Conservation (phyloP, 64 coral and sea anemone genomes). For the Catalaphyllia jardinei region DNA sequence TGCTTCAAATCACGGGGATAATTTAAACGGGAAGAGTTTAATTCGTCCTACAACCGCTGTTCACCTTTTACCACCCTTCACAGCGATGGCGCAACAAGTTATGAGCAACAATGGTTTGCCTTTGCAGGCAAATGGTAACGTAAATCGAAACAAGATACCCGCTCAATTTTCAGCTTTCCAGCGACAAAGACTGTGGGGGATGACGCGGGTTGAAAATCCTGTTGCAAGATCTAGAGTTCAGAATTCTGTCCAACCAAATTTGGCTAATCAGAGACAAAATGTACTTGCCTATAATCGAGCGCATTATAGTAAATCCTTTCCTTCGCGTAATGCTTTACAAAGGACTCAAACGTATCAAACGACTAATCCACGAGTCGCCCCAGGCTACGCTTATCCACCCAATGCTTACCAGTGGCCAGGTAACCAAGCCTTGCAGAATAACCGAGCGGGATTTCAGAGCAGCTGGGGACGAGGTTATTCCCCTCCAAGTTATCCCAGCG, state of each 20-base stretch:
- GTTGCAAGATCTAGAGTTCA: neutral
- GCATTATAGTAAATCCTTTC: neutral
- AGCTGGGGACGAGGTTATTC: slow-evolving; percentile 28
- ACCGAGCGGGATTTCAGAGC: neutral
- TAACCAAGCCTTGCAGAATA: slow-evolving; percentile 23
- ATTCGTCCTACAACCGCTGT: neutral
- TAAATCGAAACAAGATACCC: slow-evolving; percentile 14
- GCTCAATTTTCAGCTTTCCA: neutral
- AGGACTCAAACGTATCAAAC: neutral
- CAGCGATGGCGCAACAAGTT: neutral
- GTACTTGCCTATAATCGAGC: neutral
- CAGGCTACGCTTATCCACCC: neutral
- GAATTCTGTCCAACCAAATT: neutral
- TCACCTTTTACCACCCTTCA: neutral
- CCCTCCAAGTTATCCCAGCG: slow-evolving; percentile 18
- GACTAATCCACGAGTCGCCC: neutral
- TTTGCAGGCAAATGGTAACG: neutral
- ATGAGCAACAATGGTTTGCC: neutral
- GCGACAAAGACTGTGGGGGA: neutral
- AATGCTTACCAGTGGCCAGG: slow-evolving; percentile 14
- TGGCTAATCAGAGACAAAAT: neutral
- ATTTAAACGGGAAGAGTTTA: neutral
- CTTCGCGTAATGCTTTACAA: neutral
- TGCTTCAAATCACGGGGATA: neutral
- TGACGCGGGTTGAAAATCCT: neutral